These are phyloP conservation scores for Laterallus jamaicensis DNA, from an alignment of 2,113 vertebrate species.

Conservation along the genomic window DNA sequence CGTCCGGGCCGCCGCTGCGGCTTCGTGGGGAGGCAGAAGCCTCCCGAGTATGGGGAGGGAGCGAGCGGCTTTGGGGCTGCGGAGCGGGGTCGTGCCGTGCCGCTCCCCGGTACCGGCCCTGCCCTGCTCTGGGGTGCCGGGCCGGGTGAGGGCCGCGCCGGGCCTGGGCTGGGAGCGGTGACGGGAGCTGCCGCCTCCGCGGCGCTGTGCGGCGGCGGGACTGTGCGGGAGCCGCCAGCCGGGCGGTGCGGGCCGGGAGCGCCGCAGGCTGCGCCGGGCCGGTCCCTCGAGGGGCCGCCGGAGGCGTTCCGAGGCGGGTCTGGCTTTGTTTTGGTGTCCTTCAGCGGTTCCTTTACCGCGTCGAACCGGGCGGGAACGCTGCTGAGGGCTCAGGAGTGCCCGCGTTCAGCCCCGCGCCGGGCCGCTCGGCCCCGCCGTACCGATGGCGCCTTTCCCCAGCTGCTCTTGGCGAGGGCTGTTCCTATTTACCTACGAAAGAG, in stretches of 20 bases:
- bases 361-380: fast-evolving
- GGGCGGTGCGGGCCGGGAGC: fast-evolving
- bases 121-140: background rate
- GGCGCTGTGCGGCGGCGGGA: background rate
- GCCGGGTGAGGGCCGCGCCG: background rate
- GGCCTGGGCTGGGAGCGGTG: fast-evolving
- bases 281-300: background rate
- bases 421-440: too few species aligned
- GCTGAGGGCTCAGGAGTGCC: too few species aligned
- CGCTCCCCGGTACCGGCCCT: too few species aligned
- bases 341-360: fast-evolving
- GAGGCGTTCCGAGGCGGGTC: fast-evolving
- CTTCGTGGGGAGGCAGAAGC: background rate
- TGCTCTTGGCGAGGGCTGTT: too few species aligned
- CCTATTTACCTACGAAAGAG: fast-evolving
- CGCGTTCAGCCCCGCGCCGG: too few species aligned
- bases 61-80: background rate
- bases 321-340: too few species aligned
- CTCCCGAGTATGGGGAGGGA: too few species aligned
- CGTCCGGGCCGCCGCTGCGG: background rate
- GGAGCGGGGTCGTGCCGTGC: background rate
- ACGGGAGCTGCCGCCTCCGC: fast-evolving
- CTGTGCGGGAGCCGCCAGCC: fast-evolving
- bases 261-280: fast-evolving
- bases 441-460: fast-evolving